Evolutionary conservation across 2,797 vertebrate species (phyloP), one percentile per base, ranked within the genome.

Genomic region (Alauda arvensis): DNA sequence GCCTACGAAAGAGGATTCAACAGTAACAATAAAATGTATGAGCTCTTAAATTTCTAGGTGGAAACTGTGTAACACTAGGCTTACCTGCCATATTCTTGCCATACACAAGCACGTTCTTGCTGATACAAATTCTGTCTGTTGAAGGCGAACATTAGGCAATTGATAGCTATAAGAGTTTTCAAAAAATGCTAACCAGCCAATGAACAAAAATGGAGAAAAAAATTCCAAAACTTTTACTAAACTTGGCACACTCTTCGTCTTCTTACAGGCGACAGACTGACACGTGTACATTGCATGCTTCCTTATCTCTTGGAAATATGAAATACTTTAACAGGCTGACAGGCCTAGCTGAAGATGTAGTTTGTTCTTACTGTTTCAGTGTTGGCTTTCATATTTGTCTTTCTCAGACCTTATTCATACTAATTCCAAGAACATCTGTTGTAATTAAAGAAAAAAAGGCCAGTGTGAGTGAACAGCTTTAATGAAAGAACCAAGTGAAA

Each of bases 51-150:
- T 63, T 45, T 85, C 28, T 29, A 18, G 4, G 28, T 87, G 49
- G 57, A 59, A 83, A 37, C 34, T 43, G 1, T 23, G n/a, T 69
- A 65, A 8, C 40, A 25, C 19, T 25, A n/a, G 60, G 10, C 42
- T 77, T 72, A 34, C 33, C 9, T 84, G 67, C 37, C 9, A 0
- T 31, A 3, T 51, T 66, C 52, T 24, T 59, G 14, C 45, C 7
- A 14, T 26, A 5, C 4, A 18, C 15, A 46, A 43, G 4, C 14
- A 6, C 0, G 0, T 74, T 60, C 26, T 45, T 67, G 5, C n/a
- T 42, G 26, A 19, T 34, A 34, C 34, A 34, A 42, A 10, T 34
- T 88, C 37, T 82, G 8, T 45, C n/a, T 2, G 3, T 7, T 15
- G 20, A 65, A 42, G 25, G 23, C 29, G n/a, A 29, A 46, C 4